These are phyloP conservation scores for Mastigias papua DNA, from an alignment of 30 jellyfish, hydroid and myxozoan genomes.

Conservation along the genomic window DNA sequence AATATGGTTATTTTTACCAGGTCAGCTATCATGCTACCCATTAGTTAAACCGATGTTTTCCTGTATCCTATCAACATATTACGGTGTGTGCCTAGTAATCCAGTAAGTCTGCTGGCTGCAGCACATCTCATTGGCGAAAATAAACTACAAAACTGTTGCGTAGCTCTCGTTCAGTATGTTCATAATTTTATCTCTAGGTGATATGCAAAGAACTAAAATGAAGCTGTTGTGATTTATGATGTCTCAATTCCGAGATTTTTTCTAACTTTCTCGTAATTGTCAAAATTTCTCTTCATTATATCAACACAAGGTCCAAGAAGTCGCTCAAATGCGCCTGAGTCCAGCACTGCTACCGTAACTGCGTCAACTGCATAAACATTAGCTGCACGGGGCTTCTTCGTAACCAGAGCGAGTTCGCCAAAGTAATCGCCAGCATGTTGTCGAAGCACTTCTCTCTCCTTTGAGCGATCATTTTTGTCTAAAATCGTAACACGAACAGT, in stretches of 20 bases:
- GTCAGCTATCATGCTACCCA: background rate
- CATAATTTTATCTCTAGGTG: background rate
- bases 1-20: background rate
- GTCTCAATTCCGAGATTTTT: constrained; percentile 79
- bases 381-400: constrained; percentile 96
- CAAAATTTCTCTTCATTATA: constrained; percentile 88
- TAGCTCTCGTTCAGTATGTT: background rate
- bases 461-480: constrained; percentile 48
- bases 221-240: background rate
- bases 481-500: constrained; percentile 77
- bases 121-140: background rate
- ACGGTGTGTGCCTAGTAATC: background rate
- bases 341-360: constrained; percentile 85
- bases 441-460: constrained; percentile 79
- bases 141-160: background rate
- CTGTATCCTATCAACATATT: background rate
- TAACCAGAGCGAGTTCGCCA: constrained; percentile 96
- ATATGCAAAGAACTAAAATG: background rate
- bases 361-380: constrained; percentile 82
- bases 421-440: constrained; percentile 90
- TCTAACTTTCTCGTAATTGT: constrained; percentile 83
- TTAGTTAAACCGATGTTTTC: background rate
- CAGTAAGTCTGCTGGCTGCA: background rate
- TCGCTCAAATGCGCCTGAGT: constrained; percentile 94
- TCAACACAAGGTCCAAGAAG: constrained; percentile 97